phyloP scores from a whole-genome alignment of 2,797 vertebrate species.

The Rhabdomys pumilio region DNA sequence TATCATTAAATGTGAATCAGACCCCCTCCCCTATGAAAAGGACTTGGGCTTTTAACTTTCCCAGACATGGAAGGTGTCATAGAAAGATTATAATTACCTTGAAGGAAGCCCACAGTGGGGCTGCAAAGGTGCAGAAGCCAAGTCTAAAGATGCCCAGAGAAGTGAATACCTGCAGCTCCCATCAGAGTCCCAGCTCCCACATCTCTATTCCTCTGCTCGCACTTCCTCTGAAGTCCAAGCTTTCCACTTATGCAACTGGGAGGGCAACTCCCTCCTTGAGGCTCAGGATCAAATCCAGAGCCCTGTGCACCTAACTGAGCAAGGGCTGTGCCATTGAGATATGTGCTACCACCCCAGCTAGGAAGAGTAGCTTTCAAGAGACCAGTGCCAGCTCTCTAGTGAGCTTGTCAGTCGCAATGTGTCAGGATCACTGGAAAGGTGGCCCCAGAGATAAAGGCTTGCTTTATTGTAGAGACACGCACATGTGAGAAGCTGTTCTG shows the following conservation, averaged over 20 bases:
- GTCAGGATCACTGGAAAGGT: neutral
- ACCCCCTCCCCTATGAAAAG: neutral
- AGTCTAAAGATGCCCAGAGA: neutral
- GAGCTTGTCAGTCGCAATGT: neutral
- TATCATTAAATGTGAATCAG: slow-evolving; percentile 21
- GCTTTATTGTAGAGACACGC: neutral
- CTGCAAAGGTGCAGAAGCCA: neutral
- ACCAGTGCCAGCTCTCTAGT: neutral
- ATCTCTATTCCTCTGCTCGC: neutral
- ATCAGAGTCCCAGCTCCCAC: too few species aligned
- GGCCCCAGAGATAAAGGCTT: neutral
- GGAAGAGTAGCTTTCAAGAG: neutral
- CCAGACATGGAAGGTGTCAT: neutral
- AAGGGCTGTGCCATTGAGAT: neutral
- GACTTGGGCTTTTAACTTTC: slow-evolving; percentile 46
- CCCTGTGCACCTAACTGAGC: neutral
- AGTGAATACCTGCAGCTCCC: fast-evolving
- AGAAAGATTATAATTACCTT: neutral
- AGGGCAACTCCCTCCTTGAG: neutral
- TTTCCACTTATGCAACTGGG: neutral
- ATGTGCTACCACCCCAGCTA: too few species aligned
- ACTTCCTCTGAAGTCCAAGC: neutral
- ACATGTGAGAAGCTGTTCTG: neutral
- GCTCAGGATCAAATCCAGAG: neutral
- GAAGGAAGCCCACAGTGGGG: neutral